Percentiles rank a stretch among this genome's conserved stretches.
These are phyloP conservation scores for Synergus laeviventris DNA, from an alignment of 2,888 invertebrate species.

Conservation along the genomic window DNA sequence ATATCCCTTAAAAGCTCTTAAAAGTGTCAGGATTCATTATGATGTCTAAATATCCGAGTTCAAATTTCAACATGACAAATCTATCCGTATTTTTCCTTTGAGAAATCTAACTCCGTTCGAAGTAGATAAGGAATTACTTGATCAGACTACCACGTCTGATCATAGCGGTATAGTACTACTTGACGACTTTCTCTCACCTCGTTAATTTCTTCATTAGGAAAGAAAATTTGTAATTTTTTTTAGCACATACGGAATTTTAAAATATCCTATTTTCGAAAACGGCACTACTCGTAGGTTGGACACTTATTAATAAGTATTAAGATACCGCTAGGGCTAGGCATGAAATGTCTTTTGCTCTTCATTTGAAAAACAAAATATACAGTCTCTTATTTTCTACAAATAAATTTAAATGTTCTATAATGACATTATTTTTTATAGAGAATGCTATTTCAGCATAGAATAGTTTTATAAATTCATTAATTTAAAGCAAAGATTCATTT, in stretches of 20 bases:
- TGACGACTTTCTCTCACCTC: not conserved
- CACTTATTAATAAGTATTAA: slow-evolving; percentile 11
- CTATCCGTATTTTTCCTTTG: not conserved
- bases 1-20: too few species aligned
- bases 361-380: not conserved
- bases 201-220: not conserved
- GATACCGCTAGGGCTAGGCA: not conserved
- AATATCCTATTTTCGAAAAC: not conserved
- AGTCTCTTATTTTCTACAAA: too few species aligned
- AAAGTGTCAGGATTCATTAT: not conserved
- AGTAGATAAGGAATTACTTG: slow-evolving; percentile 10
- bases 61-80: not conserved
- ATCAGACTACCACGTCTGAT: not conserved
- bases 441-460: not conserved
- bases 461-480: not conserved
- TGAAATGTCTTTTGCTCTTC: not conserved
- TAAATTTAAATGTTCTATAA: too few species aligned
- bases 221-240: not conserved
- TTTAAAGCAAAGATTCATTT: not conserved
- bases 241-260: not conserved
- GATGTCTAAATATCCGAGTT: slow-evolving; percentile 1
- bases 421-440: too few species aligned
- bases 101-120: not conserved
- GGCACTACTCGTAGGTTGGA: too few species aligned
- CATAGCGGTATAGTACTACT: not conserved